phyloP scores from a whole-genome alignment of 2,888 invertebrate genomes.

The Drosophila pseudotakahashii region DNA sequence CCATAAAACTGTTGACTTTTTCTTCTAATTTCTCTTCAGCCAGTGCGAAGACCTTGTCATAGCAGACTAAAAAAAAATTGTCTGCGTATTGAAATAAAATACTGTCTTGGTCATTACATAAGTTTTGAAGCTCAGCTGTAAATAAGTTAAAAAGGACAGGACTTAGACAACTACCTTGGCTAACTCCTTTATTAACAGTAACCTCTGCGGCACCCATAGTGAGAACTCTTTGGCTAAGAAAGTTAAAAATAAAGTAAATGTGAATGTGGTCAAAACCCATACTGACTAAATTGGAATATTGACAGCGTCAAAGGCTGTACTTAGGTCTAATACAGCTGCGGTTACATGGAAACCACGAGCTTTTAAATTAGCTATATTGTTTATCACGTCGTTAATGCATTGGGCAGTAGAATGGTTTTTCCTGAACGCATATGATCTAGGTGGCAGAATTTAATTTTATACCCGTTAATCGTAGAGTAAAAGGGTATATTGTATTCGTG shows the following conservation, averaged over 20 bases:
- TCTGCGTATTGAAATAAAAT: background rate
- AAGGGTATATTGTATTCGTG: too few species aligned
- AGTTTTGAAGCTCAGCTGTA: background rate
- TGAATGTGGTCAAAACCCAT: too few species aligned
- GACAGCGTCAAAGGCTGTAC: background rate
- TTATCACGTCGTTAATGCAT: background rate
- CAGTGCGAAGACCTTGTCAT: background rate
- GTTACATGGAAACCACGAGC: background rate
- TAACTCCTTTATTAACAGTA: too few species aligned
- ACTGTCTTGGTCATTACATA: background rate
- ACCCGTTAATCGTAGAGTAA: too few species aligned
- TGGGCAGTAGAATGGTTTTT: background rate
- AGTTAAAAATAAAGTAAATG: background rate
- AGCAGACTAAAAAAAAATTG: background rate
- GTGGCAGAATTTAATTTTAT: too few species aligned
- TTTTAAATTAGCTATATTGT: background rate
- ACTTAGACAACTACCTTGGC: too few species aligned
- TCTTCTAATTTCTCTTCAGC: background rate
- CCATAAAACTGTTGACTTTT: background rate
- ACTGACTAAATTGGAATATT: too few species aligned
- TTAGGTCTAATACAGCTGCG: background rate
- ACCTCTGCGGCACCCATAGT: too few species aligned
- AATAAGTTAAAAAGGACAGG: background rate
- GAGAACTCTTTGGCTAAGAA: background rate
- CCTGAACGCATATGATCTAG: background rate